Base-by-base conservation (phyloP, 1,140 invertebrate species). In the Venustaconcha ellipsiformis region DNA sequence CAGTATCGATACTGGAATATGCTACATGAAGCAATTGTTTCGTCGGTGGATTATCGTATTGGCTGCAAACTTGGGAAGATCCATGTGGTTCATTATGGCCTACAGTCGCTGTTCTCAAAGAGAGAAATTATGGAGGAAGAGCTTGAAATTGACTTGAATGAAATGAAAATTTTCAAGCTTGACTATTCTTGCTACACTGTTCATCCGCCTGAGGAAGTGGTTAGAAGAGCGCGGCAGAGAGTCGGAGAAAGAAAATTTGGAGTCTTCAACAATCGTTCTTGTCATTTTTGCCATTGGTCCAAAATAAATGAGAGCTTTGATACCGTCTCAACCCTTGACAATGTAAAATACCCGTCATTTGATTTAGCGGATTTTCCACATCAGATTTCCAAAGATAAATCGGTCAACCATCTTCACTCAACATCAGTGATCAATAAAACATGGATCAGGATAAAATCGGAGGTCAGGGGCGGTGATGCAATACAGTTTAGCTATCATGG, bases 281-380 rank as follows among this genome's bases (percentile, higher is more conserved):
- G 73, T 37, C 73, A 75, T 64, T 75, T 75, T 37, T 75, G 73
- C n/a, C 67, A 75, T 59, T 75, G 73, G 73, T 67, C 66, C 20
- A 75, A 75, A 58, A 67, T 75, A 12, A 64, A 62, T 67, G 67
- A 75, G 57, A 48, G 37, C 37, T 48, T 48, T 48, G 37, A 48
- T 48, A 48, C 37, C 37, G 11, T 48, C 37, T 48, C 37, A 48
- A 48, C 37, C 37, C 37, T 48, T 48, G 37, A 48, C 37, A 5
- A 48, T 8, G 37, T 6, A 6, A 48, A 48, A 48, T 48, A 48
- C 5, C 37, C 37, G 8, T 48, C 37, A 11, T 48, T 48, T 48
- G 37, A 48, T 48, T 48, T 48, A 48, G 37, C 37, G 37, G 11
- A 48, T 48, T 8, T 48, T 48, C 37, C 37, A 48, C 37, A 48